Evolutionary conservation across 2,797 vertebrate species (phyloP).

Genomic region (Mareca penelope): DNA sequence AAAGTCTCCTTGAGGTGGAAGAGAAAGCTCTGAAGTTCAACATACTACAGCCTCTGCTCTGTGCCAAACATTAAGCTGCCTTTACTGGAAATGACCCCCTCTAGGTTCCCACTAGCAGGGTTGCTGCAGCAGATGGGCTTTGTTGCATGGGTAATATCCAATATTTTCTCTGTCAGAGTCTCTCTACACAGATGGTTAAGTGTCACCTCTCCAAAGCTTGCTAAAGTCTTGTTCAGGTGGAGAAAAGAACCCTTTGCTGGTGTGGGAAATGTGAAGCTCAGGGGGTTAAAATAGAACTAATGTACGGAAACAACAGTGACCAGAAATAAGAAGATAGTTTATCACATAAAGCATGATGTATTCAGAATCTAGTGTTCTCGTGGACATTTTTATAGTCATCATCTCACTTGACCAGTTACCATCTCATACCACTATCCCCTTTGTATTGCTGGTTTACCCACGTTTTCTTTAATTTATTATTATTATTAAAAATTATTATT

Average conservation of each 20-base stretch:
- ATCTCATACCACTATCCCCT: background rate
- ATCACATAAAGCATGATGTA: background rate
- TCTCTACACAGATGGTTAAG: no score
- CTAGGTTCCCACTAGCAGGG: background rate
- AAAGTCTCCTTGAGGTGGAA: background rate
- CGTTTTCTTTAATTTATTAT: background rate
- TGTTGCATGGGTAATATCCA: background rate
- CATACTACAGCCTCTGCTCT: rapidly evolving
- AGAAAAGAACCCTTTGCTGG: background rate
- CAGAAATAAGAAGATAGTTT: background rate
- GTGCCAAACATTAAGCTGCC: background rate
- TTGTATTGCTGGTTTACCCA: background rate
- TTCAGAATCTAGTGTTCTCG: background rate
- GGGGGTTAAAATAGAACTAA: no score
- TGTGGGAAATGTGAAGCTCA: background rate
- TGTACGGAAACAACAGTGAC: rapidly evolving
- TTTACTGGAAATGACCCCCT: background rate
- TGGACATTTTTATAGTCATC: background rate
- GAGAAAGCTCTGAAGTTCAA: background rate
- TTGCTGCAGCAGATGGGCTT: background rate
- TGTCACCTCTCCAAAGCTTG: background rate
- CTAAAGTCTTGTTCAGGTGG: background rate
- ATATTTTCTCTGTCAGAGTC: background rate
- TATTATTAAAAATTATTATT: no score
- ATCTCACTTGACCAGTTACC: background rate